Conservation (phyloP, 2,888 invertebrate genomes). For the Cylindroiulus punctatus region DNA sequence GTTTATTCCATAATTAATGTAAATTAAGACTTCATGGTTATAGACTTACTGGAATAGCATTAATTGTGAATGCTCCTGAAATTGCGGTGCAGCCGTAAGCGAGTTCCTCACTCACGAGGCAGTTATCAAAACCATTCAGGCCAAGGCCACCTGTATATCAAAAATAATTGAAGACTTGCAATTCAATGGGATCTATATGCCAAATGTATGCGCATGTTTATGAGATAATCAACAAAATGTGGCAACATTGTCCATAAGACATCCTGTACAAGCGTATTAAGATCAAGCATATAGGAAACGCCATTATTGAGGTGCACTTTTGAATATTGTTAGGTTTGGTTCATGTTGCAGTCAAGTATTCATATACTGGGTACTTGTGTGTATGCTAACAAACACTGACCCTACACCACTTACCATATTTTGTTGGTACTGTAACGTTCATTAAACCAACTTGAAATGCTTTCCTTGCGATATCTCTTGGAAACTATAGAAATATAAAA, state of each 20-base stretch:
- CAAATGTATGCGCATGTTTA: too few relatives aligned
- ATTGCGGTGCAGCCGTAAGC: constrained; percentile 94
- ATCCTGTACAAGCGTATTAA: too few relatives aligned
- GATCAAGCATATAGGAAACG: too few relatives aligned
- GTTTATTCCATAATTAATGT: too few relatives aligned
- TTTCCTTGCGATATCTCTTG: constrained; percentile 91
- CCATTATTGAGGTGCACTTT: too few relatives aligned
- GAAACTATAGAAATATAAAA: constrained; percentile 71
- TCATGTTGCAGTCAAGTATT: too few relatives aligned
- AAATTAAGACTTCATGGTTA: background rate
- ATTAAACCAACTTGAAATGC: constrained; percentile 88
- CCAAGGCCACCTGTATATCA: constrained; percentile 79
- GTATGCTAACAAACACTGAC: too few relatives aligned
- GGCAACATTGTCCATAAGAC: too few relatives aligned
- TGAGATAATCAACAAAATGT: too few relatives aligned
- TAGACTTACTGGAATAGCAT: constrained; percentile 77
- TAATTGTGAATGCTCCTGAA: constrained; percentile 86
- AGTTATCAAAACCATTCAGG: constrained; percentile 78
- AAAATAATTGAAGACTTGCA: background rate
- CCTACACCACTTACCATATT: constrained; percentile 62
- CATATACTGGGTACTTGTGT: too few relatives aligned
- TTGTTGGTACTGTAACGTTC: constrained; percentile 82
- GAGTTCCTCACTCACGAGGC: constrained; percentile 87
- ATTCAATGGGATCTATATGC: too few relatives aligned
- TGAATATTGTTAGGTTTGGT: too few relatives aligned